These are phyloP conservation scores for Gonioctena quinquepunctata DNA, from an alignment of 1,140 invertebrate genomes.

Conservation along the genomic window DNA sequence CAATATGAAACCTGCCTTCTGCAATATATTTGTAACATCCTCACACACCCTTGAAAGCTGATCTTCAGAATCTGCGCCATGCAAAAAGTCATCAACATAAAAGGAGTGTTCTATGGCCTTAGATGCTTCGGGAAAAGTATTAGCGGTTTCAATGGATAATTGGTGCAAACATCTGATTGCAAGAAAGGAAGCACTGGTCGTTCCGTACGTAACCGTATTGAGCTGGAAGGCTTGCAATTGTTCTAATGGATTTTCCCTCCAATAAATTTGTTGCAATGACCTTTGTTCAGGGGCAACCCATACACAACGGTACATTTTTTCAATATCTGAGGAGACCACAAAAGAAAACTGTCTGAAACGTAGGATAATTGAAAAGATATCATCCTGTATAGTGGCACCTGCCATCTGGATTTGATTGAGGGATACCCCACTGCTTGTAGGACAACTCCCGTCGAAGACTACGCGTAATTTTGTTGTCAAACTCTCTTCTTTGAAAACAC, in stretches of 20 bases:
- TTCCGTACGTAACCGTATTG: constrained; percentile 50
- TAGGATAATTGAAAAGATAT: constrained; percentile 37
- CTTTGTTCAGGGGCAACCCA: constrained; percentile 38
- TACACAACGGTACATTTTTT: constrained; percentile 50
- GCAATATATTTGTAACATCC: neutral
- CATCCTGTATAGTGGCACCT: constrained; percentile 38
- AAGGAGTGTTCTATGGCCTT: constrained; percentile 45
- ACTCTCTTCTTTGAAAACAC: constrained; percentile 31
- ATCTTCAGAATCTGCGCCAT: constrained; percentile 45
- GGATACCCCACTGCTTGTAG: constrained; percentile 35
- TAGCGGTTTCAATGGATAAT: neutral
- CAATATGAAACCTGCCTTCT: neutral
- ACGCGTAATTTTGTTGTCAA: constrained; percentile 43
- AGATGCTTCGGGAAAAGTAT: constrained; percentile 38
- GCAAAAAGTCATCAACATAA: constrained; percentile 57
- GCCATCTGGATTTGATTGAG: constrained; percentile 36
- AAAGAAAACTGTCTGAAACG: constrained; percentile 22
- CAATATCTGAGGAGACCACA: constrained; percentile 38
- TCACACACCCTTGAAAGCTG: neutral
- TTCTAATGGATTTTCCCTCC: constrained; percentile 29
- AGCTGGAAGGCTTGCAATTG: constrained; percentile 34
- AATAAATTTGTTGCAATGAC: constrained; percentile 53
- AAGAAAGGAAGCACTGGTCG: constrained; percentile 42
- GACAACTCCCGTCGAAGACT: constrained; percentile 30
- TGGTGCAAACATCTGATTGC: constrained; percentile 31